Percentiles rank a stretch among this genome's conserved stretches.
phyloP scores from a whole-genome alignment of 2,797 vertebrate genomes.

The Craterocephalus amniculus region DNA sequence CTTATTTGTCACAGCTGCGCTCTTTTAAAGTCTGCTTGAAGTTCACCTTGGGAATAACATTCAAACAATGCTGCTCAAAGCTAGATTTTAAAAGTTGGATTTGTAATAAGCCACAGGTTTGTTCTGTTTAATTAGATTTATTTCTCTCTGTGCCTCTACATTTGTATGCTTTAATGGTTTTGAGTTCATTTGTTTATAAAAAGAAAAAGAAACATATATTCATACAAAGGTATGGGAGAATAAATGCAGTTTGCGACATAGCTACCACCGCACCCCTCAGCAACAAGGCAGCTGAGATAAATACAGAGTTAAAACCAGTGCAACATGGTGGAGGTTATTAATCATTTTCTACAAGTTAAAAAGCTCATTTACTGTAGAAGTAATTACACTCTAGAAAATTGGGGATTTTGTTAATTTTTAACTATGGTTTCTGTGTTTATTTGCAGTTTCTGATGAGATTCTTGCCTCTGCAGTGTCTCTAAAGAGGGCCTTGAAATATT shows the following conservation, averaged over 20 bases:
- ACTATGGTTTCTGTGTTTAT: conserved; percentile 2
- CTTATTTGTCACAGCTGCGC: conserved; percentile 7
- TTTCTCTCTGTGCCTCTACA: conserved; percentile 14
- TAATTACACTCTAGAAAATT: conserved; percentile 22
- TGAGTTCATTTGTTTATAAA: conserved; percentile 15
- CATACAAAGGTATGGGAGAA: conserved; percentile 24
- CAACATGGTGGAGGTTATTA: neutral
- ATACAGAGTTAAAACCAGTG: conserved; percentile 22
- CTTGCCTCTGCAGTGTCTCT: conserved; percentile 11
- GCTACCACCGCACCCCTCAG: neutral
- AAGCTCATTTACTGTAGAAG: conserved; percentile 1
- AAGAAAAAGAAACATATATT: conserved; percentile 5
- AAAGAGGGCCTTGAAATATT: conserved; percentile 15
- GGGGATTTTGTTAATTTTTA: conserved; percentile 12
- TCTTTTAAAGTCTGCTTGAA: conserved; percentile 16
- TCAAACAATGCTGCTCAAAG: neutral
- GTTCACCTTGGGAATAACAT: conserved; percentile 16
- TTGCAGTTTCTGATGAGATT: conserved; percentile 5
- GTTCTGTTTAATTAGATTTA: conserved; percentile 19
- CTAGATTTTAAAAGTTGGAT: conserved; percentile 11
- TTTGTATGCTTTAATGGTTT: conserved; percentile 31
- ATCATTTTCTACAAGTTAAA: conserved; percentile 11
- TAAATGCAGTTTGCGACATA: neutral
- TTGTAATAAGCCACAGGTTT: conserved; percentile 21
- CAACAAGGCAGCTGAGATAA: conserved; percentile 8